phyloP scores from a whole-genome alignment of 2,113 vertebrate genomes.

The Condylura cristata region DNA sequence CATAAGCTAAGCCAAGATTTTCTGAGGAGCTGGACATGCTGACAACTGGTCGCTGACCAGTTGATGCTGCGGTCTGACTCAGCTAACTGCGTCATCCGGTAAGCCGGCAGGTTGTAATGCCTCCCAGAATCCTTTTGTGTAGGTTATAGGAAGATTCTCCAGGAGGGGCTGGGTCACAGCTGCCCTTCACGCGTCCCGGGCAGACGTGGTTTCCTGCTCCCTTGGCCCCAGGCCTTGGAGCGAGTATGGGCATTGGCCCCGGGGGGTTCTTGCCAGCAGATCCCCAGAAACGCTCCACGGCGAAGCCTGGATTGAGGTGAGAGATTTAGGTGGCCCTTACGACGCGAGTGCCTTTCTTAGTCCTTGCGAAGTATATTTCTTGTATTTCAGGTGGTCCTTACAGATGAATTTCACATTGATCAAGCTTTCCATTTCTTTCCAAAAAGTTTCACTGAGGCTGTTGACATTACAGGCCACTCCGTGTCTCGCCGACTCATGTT shows the following conservation, averaged over 20 bases:
- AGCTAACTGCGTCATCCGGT: neutral
- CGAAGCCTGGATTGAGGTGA: too few relatives aligned
- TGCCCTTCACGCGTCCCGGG: neutral
- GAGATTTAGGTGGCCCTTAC: neutral
- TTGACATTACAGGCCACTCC: neutral
- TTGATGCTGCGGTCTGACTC: neutral
- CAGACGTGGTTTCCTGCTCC: neutral
- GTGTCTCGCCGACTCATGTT: neutral
- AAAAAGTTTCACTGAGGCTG: neutral
- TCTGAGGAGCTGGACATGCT: neutral
- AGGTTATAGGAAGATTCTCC: neutral
- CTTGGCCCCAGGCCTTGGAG: neutral
- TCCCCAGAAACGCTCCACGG: neutral
- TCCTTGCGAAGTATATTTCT: neutral
- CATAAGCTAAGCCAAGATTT: neutral
- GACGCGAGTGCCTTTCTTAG: neutral
- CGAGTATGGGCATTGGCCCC: neutral
- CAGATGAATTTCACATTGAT: neutral
- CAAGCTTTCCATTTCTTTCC: neutral
- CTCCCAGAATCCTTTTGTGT: neutral
- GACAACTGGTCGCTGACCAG: neutral
- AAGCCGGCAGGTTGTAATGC: too few relatives aligned
- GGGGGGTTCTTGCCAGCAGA: neutral
- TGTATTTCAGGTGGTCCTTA: neutral
- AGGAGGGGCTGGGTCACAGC: neutral